A percentile compares a stretch with the other conserved stretches of the same genome.
phyloP scores from a whole-genome alignment of 2,888 invertebrate species.

The Pyralis farinalis region DNA sequence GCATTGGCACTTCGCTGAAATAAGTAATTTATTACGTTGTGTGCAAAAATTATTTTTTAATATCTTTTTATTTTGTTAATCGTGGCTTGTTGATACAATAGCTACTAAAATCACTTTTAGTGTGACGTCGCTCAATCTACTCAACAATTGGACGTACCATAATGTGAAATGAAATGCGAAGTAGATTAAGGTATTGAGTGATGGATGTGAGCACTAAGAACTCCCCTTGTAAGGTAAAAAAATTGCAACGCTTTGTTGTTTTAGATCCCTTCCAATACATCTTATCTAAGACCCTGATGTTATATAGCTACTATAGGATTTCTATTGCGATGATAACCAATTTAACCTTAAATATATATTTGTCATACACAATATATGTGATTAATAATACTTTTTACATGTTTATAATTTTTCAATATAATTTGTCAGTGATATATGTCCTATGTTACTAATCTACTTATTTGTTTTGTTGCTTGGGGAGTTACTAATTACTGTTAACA shows the following conservation, averaged over 20 bases:
- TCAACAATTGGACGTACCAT: constrained; percentile 51
- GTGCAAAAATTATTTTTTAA: constrained; percentile 67
- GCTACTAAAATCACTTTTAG: constrained; percentile 65
- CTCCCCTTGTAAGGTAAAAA: constrained; percentile 78
- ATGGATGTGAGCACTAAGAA: constrained; percentile 74
- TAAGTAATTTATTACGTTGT: constrained; percentile 71
- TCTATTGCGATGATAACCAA: too few species aligned
- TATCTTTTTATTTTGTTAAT: constrained; percentile 67
- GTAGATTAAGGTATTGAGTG: constrained; percentile 60
- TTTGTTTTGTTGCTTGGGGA: too few species aligned
- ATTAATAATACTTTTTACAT: too few species aligned
- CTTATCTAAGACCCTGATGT: too few species aligned
- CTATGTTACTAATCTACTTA: too few species aligned
- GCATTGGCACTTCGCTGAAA: constrained; percentile 37
- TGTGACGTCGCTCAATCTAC: constrained; percentile 56
- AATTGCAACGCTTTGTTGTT: constrained; percentile 42
- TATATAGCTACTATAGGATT: too few species aligned
- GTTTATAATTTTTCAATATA: too few species aligned
- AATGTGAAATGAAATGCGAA: constrained; percentile 72
- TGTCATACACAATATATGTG: too few species aligned
- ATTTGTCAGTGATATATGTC: too few species aligned
- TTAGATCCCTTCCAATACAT: too few species aligned
- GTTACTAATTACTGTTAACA: too few species aligned
- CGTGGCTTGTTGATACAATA: constrained; percentile 75
- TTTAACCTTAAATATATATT: too few species aligned